Base-by-base conservation (phyloP, 2,113 vertebrate genomes). In the Monopterus albus region DNA sequence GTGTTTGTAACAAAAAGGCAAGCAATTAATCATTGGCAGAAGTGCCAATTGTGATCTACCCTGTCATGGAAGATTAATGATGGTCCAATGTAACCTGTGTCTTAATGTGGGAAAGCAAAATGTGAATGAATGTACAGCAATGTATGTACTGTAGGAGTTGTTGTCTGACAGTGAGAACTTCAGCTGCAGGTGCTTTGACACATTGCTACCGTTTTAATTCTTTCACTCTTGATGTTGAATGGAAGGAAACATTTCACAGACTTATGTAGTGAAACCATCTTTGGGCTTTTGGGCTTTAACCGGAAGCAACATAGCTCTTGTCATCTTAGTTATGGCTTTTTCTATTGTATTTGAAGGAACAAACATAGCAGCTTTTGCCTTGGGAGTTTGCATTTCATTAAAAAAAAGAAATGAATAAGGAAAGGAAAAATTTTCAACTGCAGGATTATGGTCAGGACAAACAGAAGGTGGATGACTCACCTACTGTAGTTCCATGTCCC, bases 191-290 rank as follows among this genome's bases (percentile, higher is more conserved):
- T n/a, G n/a, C n/a, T n/a, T n/a, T n/a, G n/a, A n/a, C n/a, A n/a
- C n/a, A n/a, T 49, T 68, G 66, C 64, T 75, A 29, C 55, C 67
- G 82, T 53, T 71, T 78, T 67, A 52, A 75, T 29, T 77, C 31
- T 18, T 11, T 21, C 28, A 58, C 65, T 52, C 67, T 81, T 71
- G 61, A 69, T 81, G 53, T 31, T 0, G 20, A 56, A 68, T 63
- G 17, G 43, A 67, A 50, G 38, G 55, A 72, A 75, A 81, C 72
- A n/a, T n/a, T 55, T 62, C 69, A 72, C 43, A 66, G 23, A 5
- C 47, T 39, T 23, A 35, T 31, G 13, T 29, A 4, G 50, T 26
- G 26, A 35, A 26, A 35, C 45, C 38, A 36, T 26, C 18, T 36
- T 31, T 5, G 28, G 40, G 15, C 26, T 12, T 40, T 67, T 7